Conservation (phyloP, 92 coral and sea anemone genomes). For the Blastomussa wellsi region DNA sequence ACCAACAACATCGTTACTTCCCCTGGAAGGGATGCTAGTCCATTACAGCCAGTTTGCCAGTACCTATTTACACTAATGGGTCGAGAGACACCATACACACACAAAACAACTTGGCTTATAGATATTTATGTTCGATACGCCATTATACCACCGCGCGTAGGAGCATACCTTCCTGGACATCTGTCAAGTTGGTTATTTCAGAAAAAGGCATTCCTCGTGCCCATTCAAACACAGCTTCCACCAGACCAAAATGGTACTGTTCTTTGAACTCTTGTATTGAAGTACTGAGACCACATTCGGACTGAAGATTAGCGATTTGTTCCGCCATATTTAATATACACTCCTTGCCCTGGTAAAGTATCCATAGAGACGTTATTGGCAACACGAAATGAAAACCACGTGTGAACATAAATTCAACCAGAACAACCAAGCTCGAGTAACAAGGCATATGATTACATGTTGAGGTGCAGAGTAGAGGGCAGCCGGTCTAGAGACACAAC, state of each 20-base stretch:
- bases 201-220: conserved; percentile 95
- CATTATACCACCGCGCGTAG: neutral
- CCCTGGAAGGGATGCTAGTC: neutral
- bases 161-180: conserved; percentile 90
- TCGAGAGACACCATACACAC: neutral
- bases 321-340: conserved; percentile 73
- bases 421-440: too few relatives aligned
- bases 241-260: conserved; percentile 87
- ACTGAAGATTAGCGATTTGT: conserved; percentile 71
- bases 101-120: neutral
- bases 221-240: conserved; percentile 96
- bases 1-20: too few relatives aligned
- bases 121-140: neutral
- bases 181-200: conserved; percentile 89
- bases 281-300: conserved; percentile 78
- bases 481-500: too few relatives aligned
- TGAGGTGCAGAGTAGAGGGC: too few relatives aligned
- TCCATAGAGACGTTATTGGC: neutral
- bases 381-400: neutral
- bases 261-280: conserved; percentile 74
- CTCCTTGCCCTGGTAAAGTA: conserved; percentile 73
- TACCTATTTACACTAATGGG: neutral
- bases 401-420: too few relatives aligned
- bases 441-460: too few relatives aligned
- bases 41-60: neutral